Percentiles rank a stretch among this genome's conserved stretches.
Conservation (phyloP, 1,140 invertebrate species). For the Spodoptera frugiperda region DNA sequence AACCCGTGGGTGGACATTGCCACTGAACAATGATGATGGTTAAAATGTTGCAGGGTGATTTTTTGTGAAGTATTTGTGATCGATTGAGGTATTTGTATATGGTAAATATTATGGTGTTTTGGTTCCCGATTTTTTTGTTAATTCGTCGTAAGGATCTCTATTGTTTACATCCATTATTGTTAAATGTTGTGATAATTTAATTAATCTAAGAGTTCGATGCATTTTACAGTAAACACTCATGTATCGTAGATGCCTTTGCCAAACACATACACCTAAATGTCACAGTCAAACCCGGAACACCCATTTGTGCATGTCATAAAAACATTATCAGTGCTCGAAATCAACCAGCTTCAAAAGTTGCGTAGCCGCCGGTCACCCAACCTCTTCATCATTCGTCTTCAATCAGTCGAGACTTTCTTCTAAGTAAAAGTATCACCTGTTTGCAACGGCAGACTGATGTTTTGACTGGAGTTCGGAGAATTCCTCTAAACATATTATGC, state of each 20-base stretch:
- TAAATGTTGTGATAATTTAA: neutral
- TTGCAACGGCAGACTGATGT: neutral
- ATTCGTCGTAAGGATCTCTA: neutral
- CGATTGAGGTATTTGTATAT: too few species aligned
- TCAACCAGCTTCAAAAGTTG: too few species aligned
- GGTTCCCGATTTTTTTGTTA: too few species aligned
- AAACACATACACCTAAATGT: neutral
- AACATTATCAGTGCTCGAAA: too few species aligned
- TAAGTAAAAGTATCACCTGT: neutral
- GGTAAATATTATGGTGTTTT: too few species aligned
- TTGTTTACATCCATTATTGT: neutral
- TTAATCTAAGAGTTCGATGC: too few species aligned
- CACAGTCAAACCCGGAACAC: too few species aligned
- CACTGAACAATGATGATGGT: slow-evolving; percentile 7
- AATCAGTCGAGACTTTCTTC: neutral
- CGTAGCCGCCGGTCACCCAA: too few species aligned
- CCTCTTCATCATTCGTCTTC: too few species aligned
- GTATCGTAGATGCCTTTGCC: neutral
- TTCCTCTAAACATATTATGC: slow-evolving; percentile 13
- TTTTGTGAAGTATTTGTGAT: too few species aligned
- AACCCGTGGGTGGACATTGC: slow-evolving; percentile 4
- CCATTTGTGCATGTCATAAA: too few species aligned
- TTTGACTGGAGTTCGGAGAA: slow-evolving; percentile 20
- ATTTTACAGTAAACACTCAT: too few species aligned
- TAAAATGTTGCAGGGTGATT: neutral